phyloP scores from a whole-genome alignment of 2,888 invertebrate genomes.

The Raillietiella orientalis region DNA sequence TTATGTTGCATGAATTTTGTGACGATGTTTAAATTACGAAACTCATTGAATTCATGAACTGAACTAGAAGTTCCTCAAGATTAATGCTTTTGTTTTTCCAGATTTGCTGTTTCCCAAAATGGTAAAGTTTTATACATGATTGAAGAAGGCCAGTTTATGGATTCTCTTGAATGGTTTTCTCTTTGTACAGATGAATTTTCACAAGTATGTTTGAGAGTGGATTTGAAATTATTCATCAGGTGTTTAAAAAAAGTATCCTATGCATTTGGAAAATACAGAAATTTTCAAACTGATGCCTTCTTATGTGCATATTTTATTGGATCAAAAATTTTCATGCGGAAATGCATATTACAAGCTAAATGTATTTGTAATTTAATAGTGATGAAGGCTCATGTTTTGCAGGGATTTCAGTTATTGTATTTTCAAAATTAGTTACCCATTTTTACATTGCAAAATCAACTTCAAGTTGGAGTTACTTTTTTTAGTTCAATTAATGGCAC shows the following conservation, averaged over 20 bases:
- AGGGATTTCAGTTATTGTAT: no score
- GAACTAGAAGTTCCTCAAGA: not conserved
- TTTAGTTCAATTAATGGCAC: no score
- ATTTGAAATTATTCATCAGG: not conserved
- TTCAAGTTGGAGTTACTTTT: no score
- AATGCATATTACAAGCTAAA: no score
- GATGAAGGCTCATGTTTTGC: no score
- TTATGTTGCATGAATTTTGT: no score
- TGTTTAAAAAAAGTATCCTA: slow-evolving; percentile 1
- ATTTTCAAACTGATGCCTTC: not conserved
- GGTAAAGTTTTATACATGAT: slow-evolving; percentile 52
- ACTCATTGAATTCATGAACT: no score
- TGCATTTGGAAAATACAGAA: not conserved
- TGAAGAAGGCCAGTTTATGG: slow-evolving; percentile 54
- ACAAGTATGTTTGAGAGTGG: slow-evolving; percentile 21
- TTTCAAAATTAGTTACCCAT: no score
- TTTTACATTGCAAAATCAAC: no score
- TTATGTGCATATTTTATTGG: not conserved
- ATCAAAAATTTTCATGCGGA: slow-evolving; percentile 1
- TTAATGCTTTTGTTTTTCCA: slow-evolving; percentile 13
- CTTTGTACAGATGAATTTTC: slow-evolving; percentile 56
- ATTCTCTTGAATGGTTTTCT: slow-evolving; percentile 66
- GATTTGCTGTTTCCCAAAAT: slow-evolving; percentile 50
- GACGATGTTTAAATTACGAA: no score
- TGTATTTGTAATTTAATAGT: no score